Evolutionary conservation across 2,797 vertebrate species (phyloP), one percentile per base, ranked within the genome.

Genomic region (Tolypeutes matacus): DNA sequence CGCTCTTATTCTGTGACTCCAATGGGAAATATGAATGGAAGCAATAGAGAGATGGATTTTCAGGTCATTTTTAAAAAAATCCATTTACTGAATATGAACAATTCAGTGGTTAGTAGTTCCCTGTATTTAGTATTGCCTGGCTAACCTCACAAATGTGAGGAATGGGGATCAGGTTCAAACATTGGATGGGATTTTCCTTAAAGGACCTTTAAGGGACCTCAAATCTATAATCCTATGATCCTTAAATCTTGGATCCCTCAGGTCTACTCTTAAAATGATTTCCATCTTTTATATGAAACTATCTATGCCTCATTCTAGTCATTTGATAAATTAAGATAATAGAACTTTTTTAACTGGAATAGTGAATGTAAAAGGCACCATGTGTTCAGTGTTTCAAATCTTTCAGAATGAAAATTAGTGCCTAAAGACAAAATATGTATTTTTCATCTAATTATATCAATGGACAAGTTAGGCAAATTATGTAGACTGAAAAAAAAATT

Each of bases 391-490:
- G 49, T 75, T 89, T 62, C 39, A 81, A n/a, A 76, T 69, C 25
- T 81, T 87, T 80, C 89, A 89, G 78, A 89, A 97, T 49, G 82
- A 83, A 42, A 86, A 56, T 89, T 88, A 89, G 31, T 60, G 31
- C 86, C 53, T 93, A 86, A 89, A 60, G 76, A 75, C 49, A 96
- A 96, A 96, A 80, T 96, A 83, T n/a, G 46, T 92, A 42, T 72
- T 92, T 96, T 95, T 72, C 31, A 94, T 84, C 92, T 94, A 91
- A 92, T 96, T 93, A 39, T 77, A 56, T 94, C 89, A 89, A 72
- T 8, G 83, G 31, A 75, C 23, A 91, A 96, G 53, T 78, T 91
- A 84, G 78, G 83, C n/a, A 91, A 91, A 93, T 95, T 94, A 80
- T 75, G 65, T 72, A 89, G 65, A 96, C 86, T 56, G 84, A 91